Base-by-base conservation (phyloP, 1,140 invertebrate genomes). In the Lepidurus apus region DNA sequence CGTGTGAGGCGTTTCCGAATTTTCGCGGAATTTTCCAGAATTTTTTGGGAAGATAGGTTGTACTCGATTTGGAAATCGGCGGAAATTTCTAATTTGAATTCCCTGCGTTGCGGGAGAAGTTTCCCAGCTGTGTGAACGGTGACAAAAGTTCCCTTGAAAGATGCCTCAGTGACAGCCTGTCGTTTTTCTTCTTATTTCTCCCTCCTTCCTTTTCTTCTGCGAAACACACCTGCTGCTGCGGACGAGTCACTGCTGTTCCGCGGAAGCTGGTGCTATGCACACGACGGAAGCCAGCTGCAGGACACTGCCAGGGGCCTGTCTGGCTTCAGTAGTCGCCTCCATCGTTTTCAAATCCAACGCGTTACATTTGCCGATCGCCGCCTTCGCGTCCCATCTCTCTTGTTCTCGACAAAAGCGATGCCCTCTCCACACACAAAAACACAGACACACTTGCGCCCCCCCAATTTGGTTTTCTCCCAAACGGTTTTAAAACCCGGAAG, bases 191-290 rank as follows among this genome's bases (percentile, higher is more conserved):
- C 34, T 34, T 34, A 34, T 34, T 4, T 34, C 34, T 34, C 2
- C 34, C 34, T 34, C 2, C 34, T 34, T 34, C 34, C 34, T 34
- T 34, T 34, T 2, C 34, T 34, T 34, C 34, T 34, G 34, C 53
- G 53, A 65, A 65, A 65, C 53, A 21, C 53, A 65, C 53, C 53
- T 65, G 53, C 53, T 65, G 53, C 53, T 65, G 34, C 34, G 34
- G 53, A 21, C 53, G 21, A 65, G 53, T 65, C 53, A 65, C 53
- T 65, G 53, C 53, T 65, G 53, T 65, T 65, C 53, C 53, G 53
- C 53, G 6, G 53, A 65, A 65, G 17, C 21, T 65, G 8, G 53
- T 21, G 17, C 21, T 7, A 17, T 7, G 13, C 53, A 21, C 21
- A 7, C 9, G 53, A 65, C 53, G 53, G 21, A 65, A n/a, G 9